These are phyloP conservation scores for Bos javanicus DNA, from an alignment of 2,113 vertebrate species.

Conservation along the genomic window DNA sequence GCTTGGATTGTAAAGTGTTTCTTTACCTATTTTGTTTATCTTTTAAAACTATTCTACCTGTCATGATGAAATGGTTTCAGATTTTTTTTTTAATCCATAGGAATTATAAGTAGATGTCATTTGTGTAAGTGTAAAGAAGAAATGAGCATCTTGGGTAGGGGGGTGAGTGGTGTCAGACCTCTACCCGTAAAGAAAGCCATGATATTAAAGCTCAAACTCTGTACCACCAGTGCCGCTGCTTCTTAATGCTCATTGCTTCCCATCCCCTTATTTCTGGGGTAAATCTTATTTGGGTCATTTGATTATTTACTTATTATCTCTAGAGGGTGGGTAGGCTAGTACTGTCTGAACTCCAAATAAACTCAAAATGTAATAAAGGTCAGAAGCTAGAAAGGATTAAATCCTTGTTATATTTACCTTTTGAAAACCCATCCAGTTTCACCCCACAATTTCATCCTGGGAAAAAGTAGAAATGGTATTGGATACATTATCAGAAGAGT, in stretches of 20 bases:
- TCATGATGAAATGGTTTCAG: constrained; percentile 41
- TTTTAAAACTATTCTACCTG: constrained; percentile 41
- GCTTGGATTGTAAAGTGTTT: constrained; percentile 39
- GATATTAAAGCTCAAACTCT: background rate
- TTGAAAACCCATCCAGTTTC: constrained; percentile 30
- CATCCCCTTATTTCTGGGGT: background rate
- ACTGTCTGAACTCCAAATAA: constrained; percentile 46
- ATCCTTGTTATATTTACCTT: constrained; percentile 47
- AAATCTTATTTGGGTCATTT: constrained; percentile 53
- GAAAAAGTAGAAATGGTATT: background rate
- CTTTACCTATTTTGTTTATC: constrained; percentile 49
- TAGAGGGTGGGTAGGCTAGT: background rate
- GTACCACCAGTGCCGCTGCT: background rate
- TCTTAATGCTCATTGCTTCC: background rate
- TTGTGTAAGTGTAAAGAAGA: background rate
- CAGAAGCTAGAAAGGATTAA: constrained; percentile 51
- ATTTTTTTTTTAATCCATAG: background rate
- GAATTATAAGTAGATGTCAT: background rate
- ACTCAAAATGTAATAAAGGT: constrained; percentile 57
- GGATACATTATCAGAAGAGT: background rate
- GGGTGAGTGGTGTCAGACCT: background rate
- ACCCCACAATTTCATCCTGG: background rate
- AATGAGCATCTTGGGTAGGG: background rate
- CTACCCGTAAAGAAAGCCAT: background rate
- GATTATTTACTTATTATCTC: constrained; percentile 63